These are phyloP conservation scores for Phymorhynchus buccinoides DNA, from an alignment of 1,140 invertebrate genomes.

Conservation along the genomic window DNA sequence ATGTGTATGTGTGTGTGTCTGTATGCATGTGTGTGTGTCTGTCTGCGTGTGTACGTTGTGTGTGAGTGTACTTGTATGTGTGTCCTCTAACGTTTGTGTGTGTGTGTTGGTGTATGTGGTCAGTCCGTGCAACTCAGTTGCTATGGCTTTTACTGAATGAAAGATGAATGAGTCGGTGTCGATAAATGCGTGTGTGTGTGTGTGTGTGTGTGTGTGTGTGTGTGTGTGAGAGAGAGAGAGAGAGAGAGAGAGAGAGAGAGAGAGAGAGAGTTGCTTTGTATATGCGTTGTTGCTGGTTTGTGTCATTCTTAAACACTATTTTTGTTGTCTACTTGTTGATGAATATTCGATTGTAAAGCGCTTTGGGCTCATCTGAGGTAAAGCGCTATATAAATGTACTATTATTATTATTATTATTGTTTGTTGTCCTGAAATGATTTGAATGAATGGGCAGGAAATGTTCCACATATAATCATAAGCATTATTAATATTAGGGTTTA, in stretches of 20 bases:
- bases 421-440: too few species aligned
- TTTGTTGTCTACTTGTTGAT: too few species aligned
- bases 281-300: too few species aligned
- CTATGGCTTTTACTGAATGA: background rate
- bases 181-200: slow-evolving; percentile 18
- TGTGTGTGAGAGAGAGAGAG: background rate
- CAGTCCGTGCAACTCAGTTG: background rate
- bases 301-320: too few species aligned
- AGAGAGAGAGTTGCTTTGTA: background rate
- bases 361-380: too few species aligned
- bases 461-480: too few species aligned
- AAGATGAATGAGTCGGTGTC: background rate
- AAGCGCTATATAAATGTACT: too few species aligned
- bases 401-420: too few species aligned
- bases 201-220: slow-evolving; percentile 6
- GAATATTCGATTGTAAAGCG: too few species aligned
- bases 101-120: background rate
- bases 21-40: slow-evolving; percentile 10
- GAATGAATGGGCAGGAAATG: too few species aligned
- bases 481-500: too few species aligned
- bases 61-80: background rate
- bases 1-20: background rate
- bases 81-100: background rate
- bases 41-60: background rate
- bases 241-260: background rate